These are phyloP conservation scores for Rallus limicola DNA, from an alignment of 2,113 vertebrate genomes.

Conservation along the genomic window DNA sequence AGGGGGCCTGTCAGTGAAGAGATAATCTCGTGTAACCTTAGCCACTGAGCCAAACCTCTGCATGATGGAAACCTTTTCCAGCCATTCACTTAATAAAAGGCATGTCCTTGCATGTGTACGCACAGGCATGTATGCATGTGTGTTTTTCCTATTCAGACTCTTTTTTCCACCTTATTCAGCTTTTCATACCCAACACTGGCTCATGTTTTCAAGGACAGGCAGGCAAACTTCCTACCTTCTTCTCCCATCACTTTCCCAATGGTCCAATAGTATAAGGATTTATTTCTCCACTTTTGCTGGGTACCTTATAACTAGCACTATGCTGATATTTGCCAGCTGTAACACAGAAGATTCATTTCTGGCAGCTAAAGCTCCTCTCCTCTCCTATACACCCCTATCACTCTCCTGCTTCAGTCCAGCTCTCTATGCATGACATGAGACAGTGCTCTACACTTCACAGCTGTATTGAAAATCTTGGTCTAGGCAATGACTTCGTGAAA, in stretches of 20 bases:
- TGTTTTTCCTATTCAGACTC: neutral
- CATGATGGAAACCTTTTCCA: neutral
- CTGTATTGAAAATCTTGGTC: neutral
- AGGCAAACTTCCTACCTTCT: neutral
- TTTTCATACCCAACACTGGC: neutral
- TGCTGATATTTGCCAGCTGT: neutral
- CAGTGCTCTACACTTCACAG: neutral
- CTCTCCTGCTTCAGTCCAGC: neutral
- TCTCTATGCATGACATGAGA: neutral
- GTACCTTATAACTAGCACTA: neutral
- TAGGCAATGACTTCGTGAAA: neutral
- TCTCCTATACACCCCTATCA: neutral
- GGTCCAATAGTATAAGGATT: neutral
- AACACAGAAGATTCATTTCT: neutral
- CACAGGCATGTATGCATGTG: fast-evolving
- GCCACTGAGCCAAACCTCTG: neutral
- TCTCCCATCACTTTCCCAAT: neutral
- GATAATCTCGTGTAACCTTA: neutral
- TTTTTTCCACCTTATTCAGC: neutral
- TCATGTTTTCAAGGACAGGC: neutral
- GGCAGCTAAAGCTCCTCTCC: neutral
- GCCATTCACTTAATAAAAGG: neutral
- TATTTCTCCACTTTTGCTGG: neutral
- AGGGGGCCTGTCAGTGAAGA: neutral
- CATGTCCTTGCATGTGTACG: neutral